phyloP scores from a whole-genome alignment of 2,113 vertebrate species.

The Varanus komodoensis region DNA sequence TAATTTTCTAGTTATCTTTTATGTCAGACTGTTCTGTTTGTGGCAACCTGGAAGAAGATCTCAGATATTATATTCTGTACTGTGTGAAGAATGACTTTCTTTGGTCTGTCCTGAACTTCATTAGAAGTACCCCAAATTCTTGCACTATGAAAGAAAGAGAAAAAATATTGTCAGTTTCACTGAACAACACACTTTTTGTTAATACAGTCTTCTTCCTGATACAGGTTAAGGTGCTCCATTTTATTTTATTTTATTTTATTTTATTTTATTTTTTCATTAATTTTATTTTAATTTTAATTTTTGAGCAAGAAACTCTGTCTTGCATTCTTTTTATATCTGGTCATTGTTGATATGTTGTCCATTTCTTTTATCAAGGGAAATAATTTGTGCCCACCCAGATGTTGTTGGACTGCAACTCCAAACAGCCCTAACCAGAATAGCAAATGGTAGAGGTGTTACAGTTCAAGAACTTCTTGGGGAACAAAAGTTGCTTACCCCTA shows the following conservation, averaged over 20 bases:
- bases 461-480: too few relatives aligned
- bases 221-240: neutral
- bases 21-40: neutral
- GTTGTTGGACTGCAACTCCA: too few relatives aligned
- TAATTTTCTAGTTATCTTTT: neutral
- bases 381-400: too few relatives aligned
- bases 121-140: neutral
- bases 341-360: neutral
- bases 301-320: neutral
- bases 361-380: neutral
- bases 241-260: neutral
- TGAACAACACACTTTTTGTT: neutral
- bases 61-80: neutral
- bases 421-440: too few relatives aligned
- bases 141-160: too few relatives aligned
- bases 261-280: too few relatives aligned
- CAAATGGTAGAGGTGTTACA: too few relatives aligned
- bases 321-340: neutral
- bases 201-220: neutral
- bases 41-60: neutral
- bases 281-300: too few relatives aligned
- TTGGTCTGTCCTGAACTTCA: neutral
- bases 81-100: neutral
- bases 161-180: neutral
- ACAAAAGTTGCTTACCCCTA: too few relatives aligned